Evolutionary conservation across 2,113 vertebrate genomes (phyloP).

Genomic region (Lamprotornis superbus): DNA sequence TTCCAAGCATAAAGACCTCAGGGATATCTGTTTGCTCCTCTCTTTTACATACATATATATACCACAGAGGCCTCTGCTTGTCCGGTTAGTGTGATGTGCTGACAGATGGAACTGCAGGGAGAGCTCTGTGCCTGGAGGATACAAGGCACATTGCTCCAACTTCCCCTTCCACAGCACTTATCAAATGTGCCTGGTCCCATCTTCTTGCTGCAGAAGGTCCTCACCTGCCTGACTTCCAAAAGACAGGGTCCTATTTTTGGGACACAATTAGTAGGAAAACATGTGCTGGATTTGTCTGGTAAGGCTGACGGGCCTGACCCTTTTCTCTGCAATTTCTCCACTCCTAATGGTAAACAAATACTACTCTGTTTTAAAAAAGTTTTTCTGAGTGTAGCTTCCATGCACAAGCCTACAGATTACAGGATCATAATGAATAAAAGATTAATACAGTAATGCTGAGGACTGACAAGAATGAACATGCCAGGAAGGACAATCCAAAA

Average conservation of each 20-base stretch:
- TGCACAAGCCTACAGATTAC: not conserved
- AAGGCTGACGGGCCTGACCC: fast-evolving
- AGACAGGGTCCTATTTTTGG: not conserved
- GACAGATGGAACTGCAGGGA: not conserved
- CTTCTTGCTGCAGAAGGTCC: not conserved
- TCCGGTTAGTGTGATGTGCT: not conserved
- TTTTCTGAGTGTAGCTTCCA: not conserved
- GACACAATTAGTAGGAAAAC: not conserved
- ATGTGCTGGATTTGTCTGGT: not conserved
- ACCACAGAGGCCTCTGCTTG: not conserved
- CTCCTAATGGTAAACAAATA: not conserved
- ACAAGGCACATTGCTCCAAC: not conserved
- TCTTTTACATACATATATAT: not conserved
- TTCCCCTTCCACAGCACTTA: not conserved
- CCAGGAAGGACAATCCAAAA: not conserved
- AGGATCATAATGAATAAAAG: not conserved
- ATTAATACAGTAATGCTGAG: not conserved
- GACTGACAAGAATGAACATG: not conserved
- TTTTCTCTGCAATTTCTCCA: not conserved
- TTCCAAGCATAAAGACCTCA: not conserved
- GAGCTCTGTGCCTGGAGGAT: not conserved
- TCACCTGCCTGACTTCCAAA: not conserved
- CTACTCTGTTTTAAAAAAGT: not conserved
- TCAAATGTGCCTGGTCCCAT: not conserved
- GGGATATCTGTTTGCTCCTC: not conserved